Evolutionary conservation across 2,113 vertebrate genomes (phyloP).

Genomic region (Elanus axillaris): DNA sequence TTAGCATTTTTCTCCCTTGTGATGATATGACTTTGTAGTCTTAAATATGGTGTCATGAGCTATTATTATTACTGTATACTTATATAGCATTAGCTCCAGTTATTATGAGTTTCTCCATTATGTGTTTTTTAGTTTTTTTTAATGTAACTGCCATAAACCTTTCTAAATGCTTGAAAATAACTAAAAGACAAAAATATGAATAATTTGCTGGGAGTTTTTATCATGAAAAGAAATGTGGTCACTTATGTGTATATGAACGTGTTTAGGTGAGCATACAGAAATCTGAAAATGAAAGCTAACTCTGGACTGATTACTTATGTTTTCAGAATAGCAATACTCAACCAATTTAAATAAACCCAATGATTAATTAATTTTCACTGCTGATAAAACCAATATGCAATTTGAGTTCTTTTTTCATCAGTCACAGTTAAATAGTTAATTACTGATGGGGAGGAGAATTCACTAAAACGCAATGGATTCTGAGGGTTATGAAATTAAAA

Average conservation of each 20-base stretch:
- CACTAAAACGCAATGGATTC: not conserved
- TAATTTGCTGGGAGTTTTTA: not conserved
- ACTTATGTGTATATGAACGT: not conserved
- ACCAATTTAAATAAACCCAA: not conserved
- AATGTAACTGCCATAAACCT: not conserved
- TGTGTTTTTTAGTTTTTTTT: not conserved
- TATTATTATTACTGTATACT: not conserved
- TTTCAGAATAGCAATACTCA: not conserved
- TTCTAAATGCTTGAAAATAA: not conserved
- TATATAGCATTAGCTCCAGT: not conserved
- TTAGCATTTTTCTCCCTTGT: not conserved
- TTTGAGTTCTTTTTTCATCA: conserved; percentile 15
- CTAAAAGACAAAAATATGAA: not conserved
- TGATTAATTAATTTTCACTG: conserved; percentile 9
- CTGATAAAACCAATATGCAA: not conserved
- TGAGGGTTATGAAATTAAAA: conserved; percentile 1
- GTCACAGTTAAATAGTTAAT: not conserved
- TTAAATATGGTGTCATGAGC: not conserved
- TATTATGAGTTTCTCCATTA: not conserved
- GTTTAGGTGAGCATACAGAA: not conserved
- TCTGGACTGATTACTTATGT: not conserved
- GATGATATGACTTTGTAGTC: not conserved
- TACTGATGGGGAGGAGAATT: not conserved
- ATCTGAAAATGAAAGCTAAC: not conserved
- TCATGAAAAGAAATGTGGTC: not conserved